Percentiles rank a stretch among this genome's conserved stretches.
phyloP scores from a whole-genome alignment of 2,113 vertebrate genomes.

The Phrynosoma platyrhinos region DNA sequence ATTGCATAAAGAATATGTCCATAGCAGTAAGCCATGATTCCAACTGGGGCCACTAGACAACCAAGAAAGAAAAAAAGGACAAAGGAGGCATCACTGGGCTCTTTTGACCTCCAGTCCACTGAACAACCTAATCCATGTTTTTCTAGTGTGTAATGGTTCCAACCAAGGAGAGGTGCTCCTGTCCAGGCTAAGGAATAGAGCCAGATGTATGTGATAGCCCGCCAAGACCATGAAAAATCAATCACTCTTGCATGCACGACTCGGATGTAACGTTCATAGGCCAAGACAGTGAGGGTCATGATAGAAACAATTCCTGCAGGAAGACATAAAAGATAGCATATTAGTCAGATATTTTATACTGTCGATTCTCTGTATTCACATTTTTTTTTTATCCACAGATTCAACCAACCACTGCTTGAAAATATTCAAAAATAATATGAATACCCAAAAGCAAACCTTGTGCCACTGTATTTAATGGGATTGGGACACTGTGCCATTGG shows the following conservation, averaged over 20 bases:
- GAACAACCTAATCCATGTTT: constrained; percentile 89
- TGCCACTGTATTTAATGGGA: too few species aligned
- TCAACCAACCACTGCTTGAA: too few species aligned
- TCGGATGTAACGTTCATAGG: constrained; percentile 91
- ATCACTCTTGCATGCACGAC: constrained; percentile 91
- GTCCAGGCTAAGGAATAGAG: constrained; percentile 94
- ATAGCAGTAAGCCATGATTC: constrained; percentile 92
- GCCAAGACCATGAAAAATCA: constrained; percentile 91
- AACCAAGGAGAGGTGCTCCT: constrained; percentile 90
- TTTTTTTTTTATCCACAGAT: too few species aligned
- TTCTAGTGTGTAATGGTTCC: constrained; percentile 92
- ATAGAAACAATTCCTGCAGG: constrained; percentile 90
- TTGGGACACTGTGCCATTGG: too few species aligned
- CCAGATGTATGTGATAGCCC: constrained; percentile 91
- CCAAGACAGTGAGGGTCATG: constrained; percentile 88
- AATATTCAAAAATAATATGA: too few species aligned
- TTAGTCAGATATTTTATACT: neutral
- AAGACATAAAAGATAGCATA: constrained; percentile 47
- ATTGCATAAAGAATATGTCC: constrained; percentile 91
- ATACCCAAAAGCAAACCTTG: too few species aligned
- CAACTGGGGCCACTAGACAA: constrained; percentile 88
- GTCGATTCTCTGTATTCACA: neutral
- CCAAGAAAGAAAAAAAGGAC: constrained; percentile 91
- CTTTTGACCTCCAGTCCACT: constrained; percentile 90
- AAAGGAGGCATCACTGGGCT: constrained; percentile 88